A percentile compares a stretch with the other conserved stretches of the same genome.
Conservation (phyloP, 2,113 vertebrate species). For the Rhinolophus sinicus region DNA sequence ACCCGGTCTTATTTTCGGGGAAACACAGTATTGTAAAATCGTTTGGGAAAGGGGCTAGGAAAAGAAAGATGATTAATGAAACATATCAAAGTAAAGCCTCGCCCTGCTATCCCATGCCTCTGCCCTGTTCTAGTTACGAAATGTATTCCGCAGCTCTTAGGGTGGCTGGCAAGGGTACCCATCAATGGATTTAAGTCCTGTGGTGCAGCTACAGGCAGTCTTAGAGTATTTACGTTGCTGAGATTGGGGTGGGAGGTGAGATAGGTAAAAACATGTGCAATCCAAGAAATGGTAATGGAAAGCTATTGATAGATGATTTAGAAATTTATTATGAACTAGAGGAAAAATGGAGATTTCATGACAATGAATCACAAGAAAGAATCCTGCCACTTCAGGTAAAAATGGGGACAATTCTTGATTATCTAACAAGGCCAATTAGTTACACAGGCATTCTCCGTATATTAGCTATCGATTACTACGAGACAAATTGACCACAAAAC, state of each 20-base stretch:
- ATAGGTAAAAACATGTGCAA: background rate
- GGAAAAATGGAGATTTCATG: background rate
- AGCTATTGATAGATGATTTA: background rate
- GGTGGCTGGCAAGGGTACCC: background rate
- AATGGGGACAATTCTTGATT: background rate
- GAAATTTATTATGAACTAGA: background rate
- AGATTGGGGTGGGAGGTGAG: background rate
- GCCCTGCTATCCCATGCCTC: too few species aligned
- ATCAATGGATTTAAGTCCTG: background rate
- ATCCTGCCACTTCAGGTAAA: background rate
- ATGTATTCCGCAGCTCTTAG: background rate
- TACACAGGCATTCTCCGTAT: background rate
- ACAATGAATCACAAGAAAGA: background rate
- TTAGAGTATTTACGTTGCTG: background rate
- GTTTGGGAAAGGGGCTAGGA: background rate
- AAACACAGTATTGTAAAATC: constrained; percentile 17
- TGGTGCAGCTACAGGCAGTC: too few species aligned
- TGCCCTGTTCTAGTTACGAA: background rate
- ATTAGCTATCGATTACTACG: background rate
- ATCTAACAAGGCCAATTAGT: background rate
- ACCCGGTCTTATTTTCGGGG: too few species aligned
- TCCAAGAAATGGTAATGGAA: background rate
- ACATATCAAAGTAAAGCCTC: background rate
- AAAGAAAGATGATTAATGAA: background rate
- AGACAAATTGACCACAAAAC: background rate